A percentile compares a stretch with the other conserved stretches of the same genome.
phyloP scores from a whole-genome alignment of 2,113 vertebrate genomes.

The Rhodinocichla rosea region DNA sequence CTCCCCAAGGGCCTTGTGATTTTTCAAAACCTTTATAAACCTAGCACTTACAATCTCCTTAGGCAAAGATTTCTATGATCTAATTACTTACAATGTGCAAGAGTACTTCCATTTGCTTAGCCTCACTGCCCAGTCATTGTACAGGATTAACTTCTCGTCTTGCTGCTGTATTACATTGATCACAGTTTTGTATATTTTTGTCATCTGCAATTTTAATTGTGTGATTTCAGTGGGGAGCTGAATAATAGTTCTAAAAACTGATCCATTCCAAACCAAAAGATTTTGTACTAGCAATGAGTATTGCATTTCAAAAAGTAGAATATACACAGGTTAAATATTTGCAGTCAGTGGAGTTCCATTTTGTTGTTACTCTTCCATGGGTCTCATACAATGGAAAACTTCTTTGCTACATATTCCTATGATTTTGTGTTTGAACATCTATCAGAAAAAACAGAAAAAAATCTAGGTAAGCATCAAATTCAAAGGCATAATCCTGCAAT shows the following conservation, averaged over 20 bases:
- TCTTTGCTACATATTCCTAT: background rate
- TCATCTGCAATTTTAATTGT: background rate
- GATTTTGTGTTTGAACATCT: background rate
- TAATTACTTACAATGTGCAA: background rate
- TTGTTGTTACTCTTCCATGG: background rate
- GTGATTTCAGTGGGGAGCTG: background rate
- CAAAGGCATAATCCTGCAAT: background rate
- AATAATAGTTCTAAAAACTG: background rate
- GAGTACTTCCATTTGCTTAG: background rate
- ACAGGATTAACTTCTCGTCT: background rate
- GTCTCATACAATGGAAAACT: background rate
- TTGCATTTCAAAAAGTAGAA: background rate
- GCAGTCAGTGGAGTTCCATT: background rate
- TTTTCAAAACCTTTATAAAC: background rate
- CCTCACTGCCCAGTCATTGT: background rate
- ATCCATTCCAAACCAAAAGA: background rate
- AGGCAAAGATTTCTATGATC: background rate
- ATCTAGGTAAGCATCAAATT: background rate
- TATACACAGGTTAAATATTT: background rate
- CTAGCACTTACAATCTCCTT: background rate
- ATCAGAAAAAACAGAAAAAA: background rate
- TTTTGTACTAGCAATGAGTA: background rate
- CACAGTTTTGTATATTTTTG: background rate
- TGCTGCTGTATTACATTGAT: background rate
- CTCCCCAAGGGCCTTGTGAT: background rate